These are phyloP conservation scores for Drosophila orosa DNA, from an alignment of 1,140 invertebrate genomes.

Conservation along the genomic window DNA sequence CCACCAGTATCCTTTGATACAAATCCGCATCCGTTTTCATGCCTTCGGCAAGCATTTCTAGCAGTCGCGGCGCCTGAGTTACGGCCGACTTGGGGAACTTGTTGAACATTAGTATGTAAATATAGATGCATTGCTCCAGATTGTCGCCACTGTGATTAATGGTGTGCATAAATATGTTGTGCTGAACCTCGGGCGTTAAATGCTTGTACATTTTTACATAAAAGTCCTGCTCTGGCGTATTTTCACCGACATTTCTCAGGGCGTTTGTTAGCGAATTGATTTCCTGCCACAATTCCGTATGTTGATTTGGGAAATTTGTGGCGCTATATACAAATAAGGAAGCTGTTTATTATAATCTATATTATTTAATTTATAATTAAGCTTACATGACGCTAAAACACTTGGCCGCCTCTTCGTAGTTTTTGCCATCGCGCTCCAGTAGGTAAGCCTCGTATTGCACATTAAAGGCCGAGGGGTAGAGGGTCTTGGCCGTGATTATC, in stretches of 20 bases:
- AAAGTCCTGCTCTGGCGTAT: slow-evolving; percentile 84
- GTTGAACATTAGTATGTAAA: slow-evolving; percentile 90
- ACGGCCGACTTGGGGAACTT: slow-evolving; percentile 92
- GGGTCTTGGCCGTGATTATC: slow-evolving; percentile 95
- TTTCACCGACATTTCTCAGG: slow-evolving; percentile 86
- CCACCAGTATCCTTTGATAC: slow-evolving; percentile 77
- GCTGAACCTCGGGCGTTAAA: slow-evolving; percentile 89
- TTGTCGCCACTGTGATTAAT: slow-evolving; percentile 94
- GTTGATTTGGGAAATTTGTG: slow-evolving; percentile 84
- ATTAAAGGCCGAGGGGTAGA: slow-evolving; percentile 93
- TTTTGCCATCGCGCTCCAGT: slow-evolving; percentile 91
- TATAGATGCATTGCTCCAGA: slow-evolving; percentile 92
- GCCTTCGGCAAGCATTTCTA: slow-evolving; percentile 79
- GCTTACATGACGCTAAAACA: slow-evolving; percentile 89
- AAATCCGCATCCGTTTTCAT: slow-evolving; percentile 72
- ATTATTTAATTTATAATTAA: slow-evolving; percentile 3
- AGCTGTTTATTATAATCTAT: background rate
- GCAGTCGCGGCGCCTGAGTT: slow-evolving; percentile 87
- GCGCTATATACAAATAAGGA: slow-evolving; percentile 62
- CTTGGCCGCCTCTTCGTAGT: slow-evolving; percentile 92
- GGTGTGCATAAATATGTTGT: slow-evolving; percentile 90
- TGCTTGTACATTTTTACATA: slow-evolving; percentile 89
- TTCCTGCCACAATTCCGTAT: slow-evolving; percentile 90
- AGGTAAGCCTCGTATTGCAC: slow-evolving; percentile 94
- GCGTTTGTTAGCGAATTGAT: slow-evolving; percentile 91